Conservation (phyloP, 2,888 invertebrate genomes). For the Drosophila maculinotata region DNA sequence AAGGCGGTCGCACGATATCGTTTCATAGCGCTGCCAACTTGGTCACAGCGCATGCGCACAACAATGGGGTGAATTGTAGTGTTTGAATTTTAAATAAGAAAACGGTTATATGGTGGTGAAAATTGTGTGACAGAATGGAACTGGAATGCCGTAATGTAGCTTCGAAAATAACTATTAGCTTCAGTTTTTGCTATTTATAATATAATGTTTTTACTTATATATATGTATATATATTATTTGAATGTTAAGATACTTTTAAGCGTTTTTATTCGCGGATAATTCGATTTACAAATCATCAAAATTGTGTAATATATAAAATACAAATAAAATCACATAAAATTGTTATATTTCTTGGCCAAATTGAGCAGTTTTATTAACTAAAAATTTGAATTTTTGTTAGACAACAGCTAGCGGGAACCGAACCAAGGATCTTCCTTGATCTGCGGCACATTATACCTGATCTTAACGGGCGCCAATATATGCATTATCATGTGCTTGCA, state of each 20-base stretch:
- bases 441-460: conserved; percentile 88
- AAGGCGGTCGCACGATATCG: conserved; percentile 22
- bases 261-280: too few relatives aligned
- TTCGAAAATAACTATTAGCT: background rate
- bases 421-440: conserved; percentile 90
- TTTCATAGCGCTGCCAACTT: conserved; percentile 37
- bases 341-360: background rate
- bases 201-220: too few relatives aligned
- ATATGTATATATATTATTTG: too few relatives aligned
- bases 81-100: conserved; percentile 5
- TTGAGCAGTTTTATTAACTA: conserved; percentile 22
- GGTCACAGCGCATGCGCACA: background rate
- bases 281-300: too few relatives aligned
- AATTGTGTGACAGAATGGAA: too few relatives aligned
- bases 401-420: conserved; percentile 27
- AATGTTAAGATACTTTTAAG: too few relatives aligned
- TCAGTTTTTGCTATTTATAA: too few relatives aligned
- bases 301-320: too few relatives aligned
- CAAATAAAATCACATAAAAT: background rate
- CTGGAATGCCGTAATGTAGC: too few relatives aligned
- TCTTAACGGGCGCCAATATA: conserved; percentile 89
- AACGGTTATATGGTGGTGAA: background rate
- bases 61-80: background rate
- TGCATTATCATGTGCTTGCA: conserved; percentile 90
- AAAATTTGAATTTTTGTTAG: conserved; percentile 10